Evolutionary conservation across 2,888 invertebrate species (phyloP).

Genomic region (Iphiclides podalirius): DNA sequence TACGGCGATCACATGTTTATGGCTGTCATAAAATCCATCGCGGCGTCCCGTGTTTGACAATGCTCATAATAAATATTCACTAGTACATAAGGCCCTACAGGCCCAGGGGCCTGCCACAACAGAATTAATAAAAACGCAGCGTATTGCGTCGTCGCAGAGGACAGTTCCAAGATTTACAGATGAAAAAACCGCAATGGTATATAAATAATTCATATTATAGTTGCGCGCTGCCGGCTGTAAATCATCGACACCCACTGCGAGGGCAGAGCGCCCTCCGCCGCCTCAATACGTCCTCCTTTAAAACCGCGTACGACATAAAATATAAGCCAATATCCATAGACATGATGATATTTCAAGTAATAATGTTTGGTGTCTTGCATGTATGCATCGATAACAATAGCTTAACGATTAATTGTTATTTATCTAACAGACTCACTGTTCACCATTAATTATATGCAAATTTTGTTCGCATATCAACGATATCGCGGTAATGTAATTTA

Average conservation of each 20-base stretch:
- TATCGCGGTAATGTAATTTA: too few species aligned
- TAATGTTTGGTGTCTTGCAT: too few species aligned
- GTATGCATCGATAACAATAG: too few species aligned
- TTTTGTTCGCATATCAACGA: too few species aligned
- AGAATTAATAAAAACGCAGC: conserved; percentile 21
- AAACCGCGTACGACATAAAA: not conserved
- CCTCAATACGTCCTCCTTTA: conserved; percentile 25
- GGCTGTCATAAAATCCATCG: conserved; percentile 15
- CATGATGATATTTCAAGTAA: too few species aligned
- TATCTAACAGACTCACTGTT: too few species aligned
- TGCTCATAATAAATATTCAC: conserved; percentile 11
- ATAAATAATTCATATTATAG: conserved; percentile 51
- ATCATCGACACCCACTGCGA: conserved; percentile 72
- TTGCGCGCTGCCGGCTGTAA: conserved; percentile 56
- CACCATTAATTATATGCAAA: too few species aligned
- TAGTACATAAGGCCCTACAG: conserved; percentile 14
- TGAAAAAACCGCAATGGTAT: conserved; percentile 63
- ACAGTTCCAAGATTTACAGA: conserved; percentile 55
- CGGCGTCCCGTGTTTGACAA: not conserved
- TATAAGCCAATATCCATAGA: not conserved
- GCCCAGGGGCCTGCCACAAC: not conserved
- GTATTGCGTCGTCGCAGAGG: conserved; percentile 50
- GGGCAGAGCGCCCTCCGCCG: conserved; percentile 33
- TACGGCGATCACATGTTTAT: conserved; percentile 15
- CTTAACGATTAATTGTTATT: too few species aligned